These are phyloP conservation scores for Limanda limanda DNA, from an alignment of 2,113 vertebrate species.

Conservation along the genomic window DNA sequence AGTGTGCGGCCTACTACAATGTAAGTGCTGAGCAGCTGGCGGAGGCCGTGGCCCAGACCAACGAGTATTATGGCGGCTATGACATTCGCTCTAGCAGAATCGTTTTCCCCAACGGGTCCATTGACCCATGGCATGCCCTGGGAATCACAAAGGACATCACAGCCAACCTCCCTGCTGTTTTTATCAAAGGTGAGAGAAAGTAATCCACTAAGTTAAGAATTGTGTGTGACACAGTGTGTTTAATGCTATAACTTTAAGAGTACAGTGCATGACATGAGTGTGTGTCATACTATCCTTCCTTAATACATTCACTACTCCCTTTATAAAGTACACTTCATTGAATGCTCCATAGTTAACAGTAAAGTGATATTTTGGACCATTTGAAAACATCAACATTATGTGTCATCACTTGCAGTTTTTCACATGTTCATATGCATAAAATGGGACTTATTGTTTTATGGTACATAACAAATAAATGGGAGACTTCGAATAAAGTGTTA, in stretches of 20 bases:
- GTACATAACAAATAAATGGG: neutral
- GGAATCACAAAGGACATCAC: slow-evolving; percentile 73
- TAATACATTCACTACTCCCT: neutral
- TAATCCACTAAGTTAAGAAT: neutral
- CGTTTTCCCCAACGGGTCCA: slow-evolving; percentile 78
- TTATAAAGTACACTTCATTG: neutral
- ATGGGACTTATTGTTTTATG: neutral
- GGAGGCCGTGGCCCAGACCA: slow-evolving; percentile 69
- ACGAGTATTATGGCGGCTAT: slow-evolving; percentile 75
- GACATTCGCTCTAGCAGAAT: slow-evolving; percentile 70
- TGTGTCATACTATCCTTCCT: neutral
- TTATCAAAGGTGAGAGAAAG: slow-evolving; percentile 72
- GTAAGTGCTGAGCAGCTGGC: slow-evolving; percentile 63
- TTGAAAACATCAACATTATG: neutral
- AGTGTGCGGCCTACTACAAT: slow-evolving; percentile 71
- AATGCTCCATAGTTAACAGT: neutral
- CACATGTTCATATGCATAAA: neutral
- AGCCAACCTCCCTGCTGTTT: slow-evolving; percentile 73
- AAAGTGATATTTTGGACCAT: neutral
- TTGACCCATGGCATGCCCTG: slow-evolving; percentile 79
- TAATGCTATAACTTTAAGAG: no score
- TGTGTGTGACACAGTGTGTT: no score
- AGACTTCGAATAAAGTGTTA: neutral
- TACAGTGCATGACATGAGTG: neutral
- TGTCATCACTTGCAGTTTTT: no score